These are phyloP conservation scores for Blastobasis adustella DNA, from an alignment of 2,888 invertebrate genomes.

Conservation along the genomic window DNA sequence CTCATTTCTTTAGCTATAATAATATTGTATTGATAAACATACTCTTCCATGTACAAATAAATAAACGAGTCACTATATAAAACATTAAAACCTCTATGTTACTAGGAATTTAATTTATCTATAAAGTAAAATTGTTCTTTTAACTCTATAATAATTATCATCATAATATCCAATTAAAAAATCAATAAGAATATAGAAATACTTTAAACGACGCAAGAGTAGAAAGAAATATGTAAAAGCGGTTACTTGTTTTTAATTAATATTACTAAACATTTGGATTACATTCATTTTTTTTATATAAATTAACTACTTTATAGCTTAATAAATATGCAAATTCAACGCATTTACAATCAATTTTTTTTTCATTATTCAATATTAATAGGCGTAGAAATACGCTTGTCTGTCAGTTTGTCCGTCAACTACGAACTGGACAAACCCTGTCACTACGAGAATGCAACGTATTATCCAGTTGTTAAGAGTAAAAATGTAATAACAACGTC, in stretches of 20 bases:
- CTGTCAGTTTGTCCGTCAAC: no score
- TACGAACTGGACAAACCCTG: not conserved
- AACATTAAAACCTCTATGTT: constrained; percentile 32
- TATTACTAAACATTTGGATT: constrained; percentile 3
- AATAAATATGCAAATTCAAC: no score
- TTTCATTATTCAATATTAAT: no score
- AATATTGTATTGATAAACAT: constrained; percentile 17
- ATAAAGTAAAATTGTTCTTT: constrained; percentile 24
- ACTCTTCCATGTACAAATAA: constrained; percentile 51
- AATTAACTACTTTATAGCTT: not conserved
- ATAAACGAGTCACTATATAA: constrained; percentile 44
- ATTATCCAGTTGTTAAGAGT: constrained; percentile 40
- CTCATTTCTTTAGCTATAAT: constrained; percentile 21
- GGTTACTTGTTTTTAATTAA: not conserved
- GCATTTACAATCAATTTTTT: no score
- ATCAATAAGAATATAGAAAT: not conserved
- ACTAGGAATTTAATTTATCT: constrained; percentile 27
- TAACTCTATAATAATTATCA: constrained; percentile 17
- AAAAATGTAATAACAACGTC: constrained; percentile 59
- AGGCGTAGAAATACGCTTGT: no score
- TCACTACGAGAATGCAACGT: constrained; percentile 30
- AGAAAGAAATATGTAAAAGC: constrained; percentile 4
- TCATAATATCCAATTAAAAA: constrained; percentile 8
- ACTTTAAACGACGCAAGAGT: constrained; percentile 6
- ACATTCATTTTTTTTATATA: not conserved